Evolutionary conservation across 1,140 invertebrate species (phyloP).

Genomic region (Aphis gossypii): DNA sequence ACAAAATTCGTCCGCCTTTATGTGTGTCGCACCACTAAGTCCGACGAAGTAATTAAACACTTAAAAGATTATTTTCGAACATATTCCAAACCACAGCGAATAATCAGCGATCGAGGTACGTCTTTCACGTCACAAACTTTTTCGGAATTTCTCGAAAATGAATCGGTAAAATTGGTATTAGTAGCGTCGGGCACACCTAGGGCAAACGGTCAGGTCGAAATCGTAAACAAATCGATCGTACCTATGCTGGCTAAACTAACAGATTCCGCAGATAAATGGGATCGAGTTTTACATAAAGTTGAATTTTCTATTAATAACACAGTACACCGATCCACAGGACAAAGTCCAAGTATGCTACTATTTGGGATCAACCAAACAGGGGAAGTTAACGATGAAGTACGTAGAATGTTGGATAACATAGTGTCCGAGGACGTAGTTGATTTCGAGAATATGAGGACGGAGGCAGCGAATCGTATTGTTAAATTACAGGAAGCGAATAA

Average conservation of each 20-base stretch:
- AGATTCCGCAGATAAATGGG: constrained; percentile 40
- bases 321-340: background rate
- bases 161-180: background rate
- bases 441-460: too few species aligned
- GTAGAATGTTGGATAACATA: background rate
- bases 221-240: background rate
- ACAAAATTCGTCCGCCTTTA: background rate
- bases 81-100: background rate
- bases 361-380: too few species aligned
- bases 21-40: background rate
- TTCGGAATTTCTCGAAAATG: background rate
- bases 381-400: background rate
- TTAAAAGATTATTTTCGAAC: background rate
- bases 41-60: background rate
- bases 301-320: constrained; percentile 59
- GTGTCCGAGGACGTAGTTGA: too few species aligned
- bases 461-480: too few species aligned
- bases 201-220: background rate
- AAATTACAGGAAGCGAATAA: too few species aligned
- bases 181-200: background rate
- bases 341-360: too few species aligned
- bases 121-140: background rate
- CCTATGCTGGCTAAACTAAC: background rate
- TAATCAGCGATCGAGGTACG: background rate
- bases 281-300: background rate